phyloP scores from a whole-genome alignment of 2,113 vertebrate genomes.

The Scomber scombrus region DNA sequence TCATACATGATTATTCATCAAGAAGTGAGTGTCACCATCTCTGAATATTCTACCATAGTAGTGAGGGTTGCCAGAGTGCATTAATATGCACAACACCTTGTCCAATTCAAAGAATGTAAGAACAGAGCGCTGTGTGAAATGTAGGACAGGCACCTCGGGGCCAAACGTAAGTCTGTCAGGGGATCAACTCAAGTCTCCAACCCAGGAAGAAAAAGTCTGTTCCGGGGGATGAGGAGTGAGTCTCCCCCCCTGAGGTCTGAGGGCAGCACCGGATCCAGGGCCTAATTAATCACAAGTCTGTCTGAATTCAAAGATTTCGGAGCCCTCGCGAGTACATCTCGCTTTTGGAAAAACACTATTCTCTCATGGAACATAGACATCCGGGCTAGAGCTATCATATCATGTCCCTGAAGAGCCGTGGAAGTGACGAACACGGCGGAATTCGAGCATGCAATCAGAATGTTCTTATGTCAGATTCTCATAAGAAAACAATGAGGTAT shows the following conservation, averaged over 20 bases:
- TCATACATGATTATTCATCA: conserved; percentile 1
- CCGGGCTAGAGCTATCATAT: conserved; percentile 27
- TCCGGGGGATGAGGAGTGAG: conserved; percentile 50
- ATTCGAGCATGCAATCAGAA: conserved; percentile 16
- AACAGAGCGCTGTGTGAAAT: conserved; percentile 44
- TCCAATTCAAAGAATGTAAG: conserved; percentile 30
- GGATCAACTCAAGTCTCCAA: conserved; percentile 50
- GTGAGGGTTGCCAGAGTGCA: neutral
- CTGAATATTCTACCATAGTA: neutral
- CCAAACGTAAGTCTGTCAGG: conserved; percentile 54
- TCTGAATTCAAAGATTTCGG: conserved; percentile 40
- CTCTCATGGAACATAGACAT: conserved; percentile 44
- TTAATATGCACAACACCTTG: conserved; percentile 43
- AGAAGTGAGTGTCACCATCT: neutral
- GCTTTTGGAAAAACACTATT: conserved; percentile 31
- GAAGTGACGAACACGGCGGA: conserved; percentile 11
- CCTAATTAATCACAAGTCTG: conserved; percentile 73
- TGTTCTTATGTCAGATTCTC: conserved; percentile 2
- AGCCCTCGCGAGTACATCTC: neutral
- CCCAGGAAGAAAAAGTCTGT: conserved; percentile 52
- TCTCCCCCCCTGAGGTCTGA: conserved; percentile 48
- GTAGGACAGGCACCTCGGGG: conserved; percentile 73
- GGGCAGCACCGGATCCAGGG: conserved; percentile 49
- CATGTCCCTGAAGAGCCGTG: conserved; percentile 15
- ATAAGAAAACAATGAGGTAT: conserved; percentile 37